Percentiles rank a stretch among this genome's conserved stretches.
Conservation (phyloP, 2,888 invertebrate species). For the Steinernema carpocapsae region DNA sequence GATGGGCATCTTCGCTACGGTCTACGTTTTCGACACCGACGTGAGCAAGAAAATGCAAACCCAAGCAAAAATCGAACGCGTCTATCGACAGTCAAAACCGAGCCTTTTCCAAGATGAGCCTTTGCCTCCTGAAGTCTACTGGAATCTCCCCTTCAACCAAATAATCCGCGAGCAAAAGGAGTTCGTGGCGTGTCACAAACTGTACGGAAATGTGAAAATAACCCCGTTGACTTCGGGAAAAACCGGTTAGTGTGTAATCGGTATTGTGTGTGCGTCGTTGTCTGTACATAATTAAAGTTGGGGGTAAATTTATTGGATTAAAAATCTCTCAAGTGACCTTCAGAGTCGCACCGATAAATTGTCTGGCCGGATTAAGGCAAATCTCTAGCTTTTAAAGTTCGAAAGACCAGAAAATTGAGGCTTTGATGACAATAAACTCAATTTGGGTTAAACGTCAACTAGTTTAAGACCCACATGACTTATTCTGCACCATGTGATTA, state of each 20-base stretch:
- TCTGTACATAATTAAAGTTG: conserved; percentile 32
- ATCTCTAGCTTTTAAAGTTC: no score
- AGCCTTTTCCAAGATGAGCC: conserved; percentile 62
- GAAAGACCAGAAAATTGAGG: no score
- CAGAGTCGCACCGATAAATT: no score
- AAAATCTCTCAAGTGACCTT: background rate
- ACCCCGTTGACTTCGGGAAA: conserved; percentile 12
- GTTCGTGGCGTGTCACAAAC: conserved; percentile 67
- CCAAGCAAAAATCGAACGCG: conserved; percentile 60
- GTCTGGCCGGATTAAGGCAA: no score
- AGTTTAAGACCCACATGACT: no score
- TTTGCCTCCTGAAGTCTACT: conserved; percentile 67
- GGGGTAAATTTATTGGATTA: conserved; percentile 26
- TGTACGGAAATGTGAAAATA: conserved; percentile 66
- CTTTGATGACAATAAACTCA: no score
- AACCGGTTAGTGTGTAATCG: conserved; percentile 13
- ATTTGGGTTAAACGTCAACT: no score
- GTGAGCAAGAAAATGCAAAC: conserved; percentile 65
- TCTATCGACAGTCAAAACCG: conserved; percentile 61
- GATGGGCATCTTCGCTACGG: conserved; percentile 66
- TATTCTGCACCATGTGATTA: no score
- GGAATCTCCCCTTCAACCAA: conserved; percentile 66
- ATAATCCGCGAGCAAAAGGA: conserved; percentile 63
- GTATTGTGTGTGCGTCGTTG: conserved; percentile 12
- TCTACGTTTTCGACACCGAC: conserved; percentile 66